Evolutionary conservation across 2,113 vertebrate genomes (phyloP).

Genomic region (Vulpes vulpes): DNA sequence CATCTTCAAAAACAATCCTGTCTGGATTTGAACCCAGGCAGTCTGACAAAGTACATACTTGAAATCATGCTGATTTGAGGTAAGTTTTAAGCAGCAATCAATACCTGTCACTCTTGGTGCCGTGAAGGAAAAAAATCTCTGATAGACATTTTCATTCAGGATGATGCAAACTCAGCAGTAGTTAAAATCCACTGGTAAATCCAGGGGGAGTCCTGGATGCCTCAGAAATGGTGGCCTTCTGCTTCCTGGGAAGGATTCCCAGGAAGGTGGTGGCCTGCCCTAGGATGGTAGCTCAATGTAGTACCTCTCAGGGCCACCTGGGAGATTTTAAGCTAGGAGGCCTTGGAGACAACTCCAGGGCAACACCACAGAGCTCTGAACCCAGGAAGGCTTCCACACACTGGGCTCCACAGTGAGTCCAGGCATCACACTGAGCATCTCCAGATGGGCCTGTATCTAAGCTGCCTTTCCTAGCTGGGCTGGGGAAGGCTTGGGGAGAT

Average conservation of each 20-base stretch:
- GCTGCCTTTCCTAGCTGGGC: conserved; percentile 31
- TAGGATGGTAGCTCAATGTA: accelerated
- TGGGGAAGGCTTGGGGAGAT: not conserved
- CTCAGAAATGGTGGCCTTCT: not conserved
- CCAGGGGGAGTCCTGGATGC: not conserved
- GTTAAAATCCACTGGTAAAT: not conserved
- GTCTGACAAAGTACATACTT: not conserved
- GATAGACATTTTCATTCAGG: not conserved
- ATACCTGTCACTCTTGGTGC: not conserved
- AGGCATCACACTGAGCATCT: conserved; percentile 24
- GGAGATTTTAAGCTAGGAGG: not conserved
- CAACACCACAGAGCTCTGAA: not conserved
- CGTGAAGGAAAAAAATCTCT: not conserved
- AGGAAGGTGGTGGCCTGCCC: not conserved
- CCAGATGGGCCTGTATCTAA: conserved; percentile 6
- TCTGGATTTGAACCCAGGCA: not conserved
- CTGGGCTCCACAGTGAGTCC: not conserved
- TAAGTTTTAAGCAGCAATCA: not conserved
- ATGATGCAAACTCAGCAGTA: not conserved
- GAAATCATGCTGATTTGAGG: not conserved
- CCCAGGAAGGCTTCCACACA: not conserved
- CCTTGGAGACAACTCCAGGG: not conserved
- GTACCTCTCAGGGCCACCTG: not conserved
- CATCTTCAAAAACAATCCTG: not conserved
- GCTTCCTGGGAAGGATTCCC: not conserved